Evolutionary conservation across 2,113 vertebrate genomes (phyloP).

Genomic region (Fulmarus glacialis): DNA sequence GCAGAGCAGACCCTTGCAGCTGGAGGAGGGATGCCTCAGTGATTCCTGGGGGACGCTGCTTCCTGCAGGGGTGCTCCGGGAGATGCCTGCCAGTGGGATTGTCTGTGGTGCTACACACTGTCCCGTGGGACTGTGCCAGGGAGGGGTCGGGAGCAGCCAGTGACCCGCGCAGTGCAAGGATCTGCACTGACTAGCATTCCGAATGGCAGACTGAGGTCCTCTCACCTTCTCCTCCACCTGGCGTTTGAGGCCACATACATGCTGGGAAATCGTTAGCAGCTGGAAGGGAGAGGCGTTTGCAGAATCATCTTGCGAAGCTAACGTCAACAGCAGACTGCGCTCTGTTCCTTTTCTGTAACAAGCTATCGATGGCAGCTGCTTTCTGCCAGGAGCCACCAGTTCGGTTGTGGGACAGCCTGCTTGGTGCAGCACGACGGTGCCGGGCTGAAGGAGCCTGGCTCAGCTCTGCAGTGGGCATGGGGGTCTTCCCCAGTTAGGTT

Average conservation of each 20-base stretch:
- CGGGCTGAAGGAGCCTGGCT: not conserved
- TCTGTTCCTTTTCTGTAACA: not conserved
- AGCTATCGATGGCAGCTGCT: not conserved
- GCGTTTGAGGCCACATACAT: not conserved
- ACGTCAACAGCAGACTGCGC: not conserved
- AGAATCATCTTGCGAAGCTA: not conserved
- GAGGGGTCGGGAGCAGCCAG: not conserved
- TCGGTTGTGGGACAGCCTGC: not conserved
- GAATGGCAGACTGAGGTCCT: not conserved
- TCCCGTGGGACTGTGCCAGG: not conserved
- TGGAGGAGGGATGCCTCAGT: not conserved
- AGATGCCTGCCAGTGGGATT: not conserved
- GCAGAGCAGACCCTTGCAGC: not conserved
- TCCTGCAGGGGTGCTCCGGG: not conserved
- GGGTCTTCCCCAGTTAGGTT: not conserved
- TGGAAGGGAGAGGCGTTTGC: not conserved
- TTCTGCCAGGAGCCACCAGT: not conserved
- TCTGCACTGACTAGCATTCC: too few relatives aligned
- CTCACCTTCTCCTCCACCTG: not conserved
- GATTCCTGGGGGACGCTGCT: not conserved
- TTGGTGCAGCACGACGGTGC: accelerated
- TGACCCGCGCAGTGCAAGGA: not conserved
- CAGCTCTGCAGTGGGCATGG: not conserved
- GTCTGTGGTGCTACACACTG: not conserved
- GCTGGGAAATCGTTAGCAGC: too few relatives aligned